Conservation (phyloP, 2,113 vertebrate species). For the Okapia johnstoni region DNA sequence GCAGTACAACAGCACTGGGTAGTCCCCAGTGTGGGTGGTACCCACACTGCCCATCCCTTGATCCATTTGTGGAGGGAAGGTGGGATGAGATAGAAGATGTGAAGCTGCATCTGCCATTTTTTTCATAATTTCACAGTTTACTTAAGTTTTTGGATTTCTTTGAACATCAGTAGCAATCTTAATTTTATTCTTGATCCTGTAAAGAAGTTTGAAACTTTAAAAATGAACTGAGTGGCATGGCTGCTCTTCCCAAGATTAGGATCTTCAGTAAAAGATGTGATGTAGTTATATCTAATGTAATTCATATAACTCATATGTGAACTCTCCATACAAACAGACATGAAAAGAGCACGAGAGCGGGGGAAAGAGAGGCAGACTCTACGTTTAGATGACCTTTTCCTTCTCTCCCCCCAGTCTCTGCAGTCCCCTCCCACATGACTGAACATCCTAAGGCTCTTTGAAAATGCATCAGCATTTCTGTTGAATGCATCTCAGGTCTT, state of each 20-base stretch:
- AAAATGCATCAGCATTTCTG: constrained; percentile 31
- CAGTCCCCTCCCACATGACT: not conserved
- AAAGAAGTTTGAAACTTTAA: not conserved
- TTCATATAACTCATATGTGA: not conserved
- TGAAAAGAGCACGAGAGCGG: not conserved
- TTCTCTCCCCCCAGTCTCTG: fast-evolving
- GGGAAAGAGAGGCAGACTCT: not conserved
- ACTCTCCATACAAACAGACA: not conserved
- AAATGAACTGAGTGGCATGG: not conserved
- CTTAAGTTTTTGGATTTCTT: not conserved
- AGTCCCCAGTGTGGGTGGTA: too few species aligned
- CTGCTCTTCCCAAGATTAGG: not conserved
- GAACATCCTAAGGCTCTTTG: constrained; percentile 32
- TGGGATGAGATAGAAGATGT: not conserved
- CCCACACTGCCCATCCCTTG: not conserved
- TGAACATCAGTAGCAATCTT: not conserved
- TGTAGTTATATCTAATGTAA: not conserved
- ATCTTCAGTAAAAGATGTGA: not conserved
- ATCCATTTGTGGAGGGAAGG: not conserved
- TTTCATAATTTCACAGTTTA: not conserved
- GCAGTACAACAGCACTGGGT: not conserved
- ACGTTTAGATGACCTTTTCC: not conserved
- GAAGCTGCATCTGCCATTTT: not conserved
- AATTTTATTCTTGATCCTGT: not conserved
- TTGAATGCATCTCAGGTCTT: constrained; percentile 18